Percentiles rank a stretch among this genome's conserved stretches.
phyloP scores from a whole-genome alignment of 2,888 invertebrate species.

The Parapristionchus giblindavisi region DNA sequence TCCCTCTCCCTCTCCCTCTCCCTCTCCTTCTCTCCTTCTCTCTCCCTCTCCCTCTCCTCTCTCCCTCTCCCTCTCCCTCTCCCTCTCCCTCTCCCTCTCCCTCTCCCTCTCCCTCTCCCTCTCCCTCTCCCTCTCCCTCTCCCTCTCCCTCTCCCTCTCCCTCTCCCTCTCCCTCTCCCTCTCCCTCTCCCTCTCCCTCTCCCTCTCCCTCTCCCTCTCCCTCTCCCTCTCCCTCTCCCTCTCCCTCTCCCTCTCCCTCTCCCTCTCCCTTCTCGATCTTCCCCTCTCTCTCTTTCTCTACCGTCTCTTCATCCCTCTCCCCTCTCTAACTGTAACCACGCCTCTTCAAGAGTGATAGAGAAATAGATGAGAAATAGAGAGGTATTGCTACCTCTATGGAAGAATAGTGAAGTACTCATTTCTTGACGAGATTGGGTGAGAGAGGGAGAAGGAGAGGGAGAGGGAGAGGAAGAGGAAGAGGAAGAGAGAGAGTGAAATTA shows the following conservation, averaged over 20 bases:
- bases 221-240: constrained; percentile 13
- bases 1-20: background rate
- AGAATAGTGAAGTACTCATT: too few species aligned
- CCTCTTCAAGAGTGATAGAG: too few species aligned
- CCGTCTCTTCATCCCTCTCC: too few species aligned
- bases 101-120: background rate
- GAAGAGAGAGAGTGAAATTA: too few species aligned
- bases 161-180: constrained; percentile 18
- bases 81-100: constrained; percentile 9
- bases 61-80: constrained; percentile 11
- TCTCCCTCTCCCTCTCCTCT: constrained; percentile 12
- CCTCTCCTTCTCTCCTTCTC: constrained; percentile 20
- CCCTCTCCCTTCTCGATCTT: too few species aligned
- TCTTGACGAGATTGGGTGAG: too few species aligned
- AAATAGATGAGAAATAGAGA: too few species aligned
- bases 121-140: background rate
- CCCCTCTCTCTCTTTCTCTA: too few species aligned
- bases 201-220: constrained; percentile 2
- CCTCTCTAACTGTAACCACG: too few species aligned
- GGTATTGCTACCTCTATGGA: too few species aligned
- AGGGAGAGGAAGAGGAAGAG: too few species aligned
- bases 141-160: background rate
- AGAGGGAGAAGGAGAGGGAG: too few species aligned
- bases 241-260: constrained; percentile 2
- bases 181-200: constrained; percentile 27